Conservation (phyloP, 2,797 vertebrate genomes). For the Sandelia bainsii region DNA sequence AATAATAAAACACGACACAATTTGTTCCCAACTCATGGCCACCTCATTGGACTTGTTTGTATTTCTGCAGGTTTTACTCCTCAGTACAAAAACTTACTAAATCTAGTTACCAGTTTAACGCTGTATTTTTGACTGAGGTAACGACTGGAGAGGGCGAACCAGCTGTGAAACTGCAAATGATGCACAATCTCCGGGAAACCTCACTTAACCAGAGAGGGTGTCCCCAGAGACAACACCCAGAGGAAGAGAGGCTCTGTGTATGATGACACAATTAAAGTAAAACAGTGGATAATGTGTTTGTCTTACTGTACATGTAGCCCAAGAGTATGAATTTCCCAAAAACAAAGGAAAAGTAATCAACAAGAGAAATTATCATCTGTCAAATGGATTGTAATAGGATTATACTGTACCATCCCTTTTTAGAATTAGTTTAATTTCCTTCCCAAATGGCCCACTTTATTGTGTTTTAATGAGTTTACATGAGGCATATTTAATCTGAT, state of each 20-base stretch:
- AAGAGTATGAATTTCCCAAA: not conserved
- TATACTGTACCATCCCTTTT: conserved; percentile 17
- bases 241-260: conserved; percentile 15
- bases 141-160: not conserved
- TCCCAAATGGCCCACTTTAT: conserved; percentile 21
- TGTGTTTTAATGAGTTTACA: conserved; percentile 36
- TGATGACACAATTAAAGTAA: conserved; percentile 28
- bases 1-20: not conserved
- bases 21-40: not conserved
- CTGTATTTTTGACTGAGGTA: not conserved
- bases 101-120: too few species aligned
- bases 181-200: conserved; percentile 47
- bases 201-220: conserved; percentile 35
- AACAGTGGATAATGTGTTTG: not conserved
- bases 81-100: too few species aligned
- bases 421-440: conserved; percentile 17
- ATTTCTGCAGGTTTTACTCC: not conserved
- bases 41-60: not conserved
- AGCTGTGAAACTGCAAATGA: conserved; percentile 28
- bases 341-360: conserved; percentile 14
- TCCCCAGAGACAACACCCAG: conserved; percentile 29
- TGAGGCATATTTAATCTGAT: conserved; percentile 25
- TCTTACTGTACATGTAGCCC: not conserved
- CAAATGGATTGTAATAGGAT: conserved; percentile 40
- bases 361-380: conserved; percentile 15